Base-by-base conservation (phyloP, 2,797 vertebrate genomes). In the Poeciliopsis presidionis region DNA sequence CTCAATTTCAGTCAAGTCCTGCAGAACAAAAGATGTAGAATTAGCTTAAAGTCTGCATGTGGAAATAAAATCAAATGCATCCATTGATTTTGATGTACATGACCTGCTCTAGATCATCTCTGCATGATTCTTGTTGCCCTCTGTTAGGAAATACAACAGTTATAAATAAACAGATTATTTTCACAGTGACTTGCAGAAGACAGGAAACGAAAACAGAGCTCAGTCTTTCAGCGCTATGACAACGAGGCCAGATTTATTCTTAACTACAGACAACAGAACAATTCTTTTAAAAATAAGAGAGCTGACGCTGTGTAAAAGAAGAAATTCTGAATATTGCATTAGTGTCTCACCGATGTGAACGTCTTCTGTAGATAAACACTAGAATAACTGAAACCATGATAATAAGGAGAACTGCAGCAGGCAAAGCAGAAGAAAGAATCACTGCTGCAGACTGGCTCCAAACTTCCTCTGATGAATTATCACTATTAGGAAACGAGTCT, bases 381-480 rank as follows among this genome's bases (percentile, higher is more conserved):
- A 79, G 5, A 20, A 85, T 7, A 0, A 84, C 7, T 67, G 2
- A 63, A 1, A 4, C 25, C n/a, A 75, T 1, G 0, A 65, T 1
- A 5, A 87, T 12, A 28, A 86, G 1, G 5, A 49, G 0, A 0
- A n/a, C 6, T 13, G n/a, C n/a, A 82, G 3, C 30, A 0, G 36
- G 30, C 2, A 20, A 30, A 6, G 0, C 0, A 9, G 0, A 0
- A 12, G 0, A 0, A 45, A 59, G 0, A 0, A 0, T 0, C 0
- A 0, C n/a, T 72, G 0, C 33, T 3, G 33, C 33, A 33, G 3
- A 33, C 33, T 33, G 33, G 33, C 33, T 33, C 33, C 33, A 9
- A 53, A 1, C 0, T 76, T 30, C 30, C n/a, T 30, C 2, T 1
- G 41, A 70, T 55, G 0, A 5, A 81, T 67, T 12, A 59, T 22